Evolutionary conservation across 2,797 vertebrate species (phyloP).

Genomic region (Sphaeramia orbicularis): DNA sequence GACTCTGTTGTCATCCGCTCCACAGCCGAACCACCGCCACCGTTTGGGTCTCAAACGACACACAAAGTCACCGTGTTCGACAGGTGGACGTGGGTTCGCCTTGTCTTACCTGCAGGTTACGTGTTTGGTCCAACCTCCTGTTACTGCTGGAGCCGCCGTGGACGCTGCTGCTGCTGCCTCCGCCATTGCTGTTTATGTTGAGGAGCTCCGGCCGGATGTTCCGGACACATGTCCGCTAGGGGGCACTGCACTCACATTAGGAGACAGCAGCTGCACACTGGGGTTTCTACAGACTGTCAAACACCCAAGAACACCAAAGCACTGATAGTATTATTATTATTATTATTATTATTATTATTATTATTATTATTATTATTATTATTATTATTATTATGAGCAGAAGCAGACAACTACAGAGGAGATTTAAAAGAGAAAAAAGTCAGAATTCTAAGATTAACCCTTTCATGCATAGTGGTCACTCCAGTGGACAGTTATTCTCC

Average conservation of each 20-base stretch:
- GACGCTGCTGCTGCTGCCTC: conserved; percentile 94
- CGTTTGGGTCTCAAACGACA: not conserved
- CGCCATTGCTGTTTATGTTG: conserved; percentile 99
- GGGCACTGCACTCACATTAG: not conserved
- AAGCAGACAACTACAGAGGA: not conserved
- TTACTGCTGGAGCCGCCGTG: conserved; percentile 78
- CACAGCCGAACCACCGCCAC: not conserved
- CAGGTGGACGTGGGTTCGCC: accelerated
- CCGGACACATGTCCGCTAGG: conserved; percentile 56
- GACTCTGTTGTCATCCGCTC: conserved; percentile 47
- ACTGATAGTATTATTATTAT: no score
- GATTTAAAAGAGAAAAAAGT: no score
- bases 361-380: no score
- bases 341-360: no score
- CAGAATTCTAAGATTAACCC: no score
- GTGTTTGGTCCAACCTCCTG: conserved; percentile 94
- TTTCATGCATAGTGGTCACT: no score
- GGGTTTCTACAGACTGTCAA: no score
- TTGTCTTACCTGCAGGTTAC: conserved; percentile 93
- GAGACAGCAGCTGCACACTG: not conserved
- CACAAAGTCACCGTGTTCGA: no score
- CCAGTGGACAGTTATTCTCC: no score
- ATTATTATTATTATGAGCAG: not conserved
- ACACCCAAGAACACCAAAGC: no score
- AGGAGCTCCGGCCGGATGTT: conserved; percentile 89